These are phyloP conservation scores for Melospiza melodia DNA, from an alignment of 2,113 vertebrate species.

Conservation along the genomic window DNA sequence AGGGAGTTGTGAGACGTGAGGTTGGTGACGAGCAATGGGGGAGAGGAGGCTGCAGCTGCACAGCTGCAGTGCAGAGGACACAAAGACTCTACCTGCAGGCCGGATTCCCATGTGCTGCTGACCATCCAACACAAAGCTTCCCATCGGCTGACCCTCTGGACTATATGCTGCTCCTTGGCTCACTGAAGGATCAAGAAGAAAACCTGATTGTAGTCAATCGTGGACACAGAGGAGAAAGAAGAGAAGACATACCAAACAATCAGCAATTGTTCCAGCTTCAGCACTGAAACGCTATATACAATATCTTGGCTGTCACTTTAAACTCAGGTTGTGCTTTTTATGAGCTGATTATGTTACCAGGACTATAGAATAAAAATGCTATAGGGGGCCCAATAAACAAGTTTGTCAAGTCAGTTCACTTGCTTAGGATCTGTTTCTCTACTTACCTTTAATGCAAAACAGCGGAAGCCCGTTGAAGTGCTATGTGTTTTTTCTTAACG, in stretches of 20 bases:
- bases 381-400: conserved; percentile 48
- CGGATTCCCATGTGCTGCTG: conserved; percentile 99
- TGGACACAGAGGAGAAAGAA: conserved; percentile 96
- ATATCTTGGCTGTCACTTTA: conserved; percentile 70
- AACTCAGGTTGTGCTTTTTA: conserved; percentile 55
- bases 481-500: conserved; percentile 30
- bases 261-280: conserved; percentile 95
- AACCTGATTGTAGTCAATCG: conserved; percentile 99
- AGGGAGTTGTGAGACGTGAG: conserved; percentile 30
- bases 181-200: conserved; percentile 99
- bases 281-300: conserved; percentile 86
- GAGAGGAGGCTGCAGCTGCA: conserved; percentile 7
- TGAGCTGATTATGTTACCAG: conserved; percentile 58
- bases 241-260: conserved; percentile 99
- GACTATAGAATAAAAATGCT: conserved; percentile 67
- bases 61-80: neutral
- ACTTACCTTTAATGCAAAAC: conserved; percentile 63
- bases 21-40: conserved; percentile 22
- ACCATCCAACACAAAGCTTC: conserved; percentile 99
- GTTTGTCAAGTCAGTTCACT: conserved; percentile 29
- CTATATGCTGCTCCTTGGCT: conserved; percentile 99
- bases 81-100: conserved; percentile 88
- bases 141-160: conserved; percentile 99
- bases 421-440: conserved; percentile 36
- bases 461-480: neutral